phyloP scores from a whole-genome alignment of 2,888 invertebrate species.

The Dichetophora obliterata region DNA sequence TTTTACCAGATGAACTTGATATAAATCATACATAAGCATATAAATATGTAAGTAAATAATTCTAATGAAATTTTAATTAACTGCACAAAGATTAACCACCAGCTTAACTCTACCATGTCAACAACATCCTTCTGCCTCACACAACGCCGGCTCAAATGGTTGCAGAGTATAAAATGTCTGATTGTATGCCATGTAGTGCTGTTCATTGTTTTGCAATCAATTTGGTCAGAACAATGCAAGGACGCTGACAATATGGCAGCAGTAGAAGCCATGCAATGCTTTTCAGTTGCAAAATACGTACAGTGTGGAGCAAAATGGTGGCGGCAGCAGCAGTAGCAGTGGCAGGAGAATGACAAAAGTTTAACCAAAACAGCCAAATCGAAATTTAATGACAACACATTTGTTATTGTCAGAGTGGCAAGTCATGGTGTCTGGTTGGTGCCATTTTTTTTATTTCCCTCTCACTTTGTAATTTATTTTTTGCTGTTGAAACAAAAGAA shows the following conservation, averaged over 20 bases:
- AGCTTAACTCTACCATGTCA: too few relatives aligned
- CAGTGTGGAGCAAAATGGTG: not conserved
- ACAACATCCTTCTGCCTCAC: too few relatives aligned
- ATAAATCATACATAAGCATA: too few relatives aligned
- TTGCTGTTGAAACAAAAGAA: not conserved
- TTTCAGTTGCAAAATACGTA: slow-evolving; percentile 7
- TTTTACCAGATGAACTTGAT: too few relatives aligned
- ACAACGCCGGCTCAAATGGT: too few relatives aligned
- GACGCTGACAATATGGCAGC: slow-evolving; percentile 25
- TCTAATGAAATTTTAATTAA: too few relatives aligned
- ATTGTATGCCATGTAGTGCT: slow-evolving; percentile 13
- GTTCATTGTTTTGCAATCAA: slow-evolving; percentile 47
- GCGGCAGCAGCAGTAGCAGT: not conserved
- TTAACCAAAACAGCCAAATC: slow-evolving; percentile 42
- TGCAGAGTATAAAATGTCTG: not conserved
- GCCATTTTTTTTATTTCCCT: slow-evolving; percentile 24
- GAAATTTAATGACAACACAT: slow-evolving; percentile 55
- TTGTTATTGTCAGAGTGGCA: slow-evolving; percentile 67
- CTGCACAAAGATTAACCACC: too few relatives aligned
- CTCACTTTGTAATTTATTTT: too few relatives aligned
- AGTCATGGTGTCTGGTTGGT: slow-evolving; percentile 55
- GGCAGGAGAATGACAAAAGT: slow-evolving; percentile 19
- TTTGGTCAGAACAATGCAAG: slow-evolving; percentile 33
- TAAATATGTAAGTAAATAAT: too few relatives aligned
- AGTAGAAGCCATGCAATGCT: not conserved